A percentile compares a stretch with the other conserved stretches of the same genome.
Evolutionary conservation across 2,888 invertebrate genomes (phyloP).

Genomic region (Phytoseiulus persimilis): DNA sequence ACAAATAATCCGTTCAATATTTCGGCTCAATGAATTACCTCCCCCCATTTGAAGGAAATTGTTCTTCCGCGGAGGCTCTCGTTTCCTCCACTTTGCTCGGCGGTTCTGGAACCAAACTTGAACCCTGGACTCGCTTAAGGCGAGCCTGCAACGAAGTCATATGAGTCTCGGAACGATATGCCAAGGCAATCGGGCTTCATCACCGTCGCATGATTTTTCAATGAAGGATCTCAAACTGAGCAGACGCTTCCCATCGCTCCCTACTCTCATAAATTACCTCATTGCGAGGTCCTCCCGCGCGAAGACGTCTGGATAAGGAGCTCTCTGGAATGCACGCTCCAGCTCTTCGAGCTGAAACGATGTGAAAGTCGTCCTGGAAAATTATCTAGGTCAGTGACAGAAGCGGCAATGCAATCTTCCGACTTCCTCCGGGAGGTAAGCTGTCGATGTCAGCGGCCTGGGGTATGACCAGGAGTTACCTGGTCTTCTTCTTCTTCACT

Average conservation of each 20-base stretch:
- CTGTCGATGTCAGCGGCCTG: too few species aligned
- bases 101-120: conserved; percentile 80
- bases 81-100: conserved; percentile 85
- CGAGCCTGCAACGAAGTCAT: conserved; percentile 58
- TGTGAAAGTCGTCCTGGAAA: conserved; percentile 79
- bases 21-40: not conserved
- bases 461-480: conserved; percentile 56
- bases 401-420: not conserved
- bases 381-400: not conserved
- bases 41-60: conserved; percentile 16
- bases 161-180: not conserved
- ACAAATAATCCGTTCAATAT: too few species aligned
- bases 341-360: conserved; percentile 86
- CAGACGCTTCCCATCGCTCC: too few species aligned
- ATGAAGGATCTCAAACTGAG: not conserved
- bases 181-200: too few species aligned
- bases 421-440: too few species aligned
- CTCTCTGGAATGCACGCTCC: conserved; percentile 85
- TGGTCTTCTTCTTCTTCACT: conserved; percentile 83
- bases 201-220: not conserved
- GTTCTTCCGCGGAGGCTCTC: conserved; percentile 76
- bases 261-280: not conserved
- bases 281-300: conserved; percentile 85
- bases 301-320: conserved; percentile 92
- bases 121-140: conserved; percentile 66